Conservation (phyloP, 2,113 vertebrate species). For the Chaetodon auriga region DNA sequence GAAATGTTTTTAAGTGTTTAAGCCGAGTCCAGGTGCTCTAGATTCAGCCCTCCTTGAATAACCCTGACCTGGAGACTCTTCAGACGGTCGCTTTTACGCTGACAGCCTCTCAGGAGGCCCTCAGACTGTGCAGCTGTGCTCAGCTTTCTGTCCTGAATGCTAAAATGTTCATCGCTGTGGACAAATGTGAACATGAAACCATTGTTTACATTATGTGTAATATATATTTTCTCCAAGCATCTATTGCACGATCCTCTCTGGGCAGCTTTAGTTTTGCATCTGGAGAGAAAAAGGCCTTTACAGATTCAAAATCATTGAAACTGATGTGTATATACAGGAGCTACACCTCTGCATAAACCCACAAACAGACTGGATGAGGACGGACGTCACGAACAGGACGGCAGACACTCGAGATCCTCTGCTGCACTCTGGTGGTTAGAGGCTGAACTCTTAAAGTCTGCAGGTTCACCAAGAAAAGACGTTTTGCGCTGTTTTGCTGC, state of each 20-base stretch:
- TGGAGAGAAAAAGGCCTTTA: neutral
- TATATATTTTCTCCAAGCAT: too few relatives aligned
- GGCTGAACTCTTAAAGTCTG: neutral
- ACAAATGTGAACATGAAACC: neutral
- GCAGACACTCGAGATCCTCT: constrained; percentile 4
- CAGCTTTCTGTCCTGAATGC: neutral
- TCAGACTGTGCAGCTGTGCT: neutral
- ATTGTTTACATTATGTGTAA: neutral
- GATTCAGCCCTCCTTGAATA: too few relatives aligned
- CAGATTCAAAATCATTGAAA: neutral
- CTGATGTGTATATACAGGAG: too few relatives aligned
- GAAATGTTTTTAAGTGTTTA: too few relatives aligned
- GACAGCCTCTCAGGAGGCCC: neutral
- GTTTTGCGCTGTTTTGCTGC: neutral
- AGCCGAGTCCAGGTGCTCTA: too few relatives aligned
- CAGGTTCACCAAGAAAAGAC: neutral
- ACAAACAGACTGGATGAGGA: neutral
- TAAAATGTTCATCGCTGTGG: neutral
- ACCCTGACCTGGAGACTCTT: too few relatives aligned
- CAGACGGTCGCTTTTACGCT: neutral
- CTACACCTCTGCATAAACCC: neutral
- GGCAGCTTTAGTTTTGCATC: neutral
- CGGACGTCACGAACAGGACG: neutral
- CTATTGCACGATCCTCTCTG: neutral
- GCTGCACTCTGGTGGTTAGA: constrained; percentile 64